Base-by-base conservation (phyloP, 2,888 invertebrate species). In the Frankliniella fusca region DNA sequence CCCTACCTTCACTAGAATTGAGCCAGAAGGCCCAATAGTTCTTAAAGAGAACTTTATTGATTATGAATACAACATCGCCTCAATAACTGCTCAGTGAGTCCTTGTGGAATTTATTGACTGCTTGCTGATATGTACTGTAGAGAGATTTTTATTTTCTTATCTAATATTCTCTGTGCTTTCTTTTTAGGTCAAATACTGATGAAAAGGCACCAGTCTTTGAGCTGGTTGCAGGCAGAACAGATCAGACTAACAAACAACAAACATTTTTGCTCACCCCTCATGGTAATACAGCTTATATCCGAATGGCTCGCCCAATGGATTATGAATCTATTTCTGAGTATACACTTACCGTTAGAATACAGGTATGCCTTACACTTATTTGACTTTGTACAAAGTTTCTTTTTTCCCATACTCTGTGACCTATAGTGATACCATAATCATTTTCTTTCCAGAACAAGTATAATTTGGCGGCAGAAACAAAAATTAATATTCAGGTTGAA, bases 321-420 rank as follows among this genome's bases (percentile, higher is more conserved):
- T 97, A 93, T 87, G 97, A 97, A 89, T 93, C 93, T 84, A 94
- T 95, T 82, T 93, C 93, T 0, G 94, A 95, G 85, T 97, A 96
- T 87, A 93, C 93, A 18, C 90, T 97, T 76, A 95, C 95, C 61
- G 93, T 97, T 86, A 91, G 94, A 85, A 95, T 94, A 85, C 90
- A 90, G 90, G 92, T 92, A 88, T 87, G 85, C 82, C 54, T 49
- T 82, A 38, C 3, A 79, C 20, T 81, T 83, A 81, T 80, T 81
- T 54, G 54, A 70, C 79, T 82, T 76, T 84, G 8, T 76, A 61
- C 38, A 27, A 28, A 65, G 49, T 81, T 65, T 70, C 81, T 80
- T 80, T 80, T 80, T 79, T n/a, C 70, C 2, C 54, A 48, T 83
- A 28, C n/a, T 48, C 70, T 80, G 28, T n/a, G 38, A 48, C 27